Evolutionary conservation across 1,140 invertebrate species (phyloP), one percentile per base, ranked within the genome.

Genomic region (Thaumetopoea pityocampa): DNA sequence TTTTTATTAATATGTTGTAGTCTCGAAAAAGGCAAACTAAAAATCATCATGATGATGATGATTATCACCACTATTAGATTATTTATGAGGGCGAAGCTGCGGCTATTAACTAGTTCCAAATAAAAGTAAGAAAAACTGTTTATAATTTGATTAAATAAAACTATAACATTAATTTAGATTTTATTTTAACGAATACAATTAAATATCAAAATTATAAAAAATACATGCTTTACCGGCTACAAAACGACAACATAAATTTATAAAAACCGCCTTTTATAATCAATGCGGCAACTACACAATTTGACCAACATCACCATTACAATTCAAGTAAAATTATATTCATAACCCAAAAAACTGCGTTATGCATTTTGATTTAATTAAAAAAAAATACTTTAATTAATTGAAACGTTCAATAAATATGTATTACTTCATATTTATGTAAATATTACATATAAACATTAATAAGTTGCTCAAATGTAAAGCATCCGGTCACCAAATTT

Each of bases 401-500:
- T 29, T 26, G 36, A 18, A n/a, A 8, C 11, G 11, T 17, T 11
- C 3, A 17, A 10, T 23, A 22, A 8, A 20, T 2, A 28, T 5
- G 20, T 22, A 10, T 27, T 14, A 8, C 9, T 14, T 20, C 16
- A 22, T 9, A 8, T 33, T 33, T 26, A 9, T 14, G 17, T 1
- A 0, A 17, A 23, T 14, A 19, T 9, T 30, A 4, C 27, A 46
- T 23, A 23, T 22, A 30, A 41, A 24, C 18, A 4, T 11, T 34
- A 66, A 58, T 51, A 51, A 64, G 43, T 57, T 48, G 32, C 40
- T 71, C 64, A 70, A 68, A 40, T 47, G 55, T 36, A 50, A 35
- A 37, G 51, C 42, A 60, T 83, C 71, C 72, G 70, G 70, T 62
- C 47, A 45, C 51, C 8, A 34, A 51, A 66, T 61, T 64, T 42